A percentile compares a stretch with the other conserved stretches of the same genome.
These are phyloP conservation scores for Pocota personata DNA, from an alignment of 2,888 invertebrate species.

Conservation along the genomic window DNA sequence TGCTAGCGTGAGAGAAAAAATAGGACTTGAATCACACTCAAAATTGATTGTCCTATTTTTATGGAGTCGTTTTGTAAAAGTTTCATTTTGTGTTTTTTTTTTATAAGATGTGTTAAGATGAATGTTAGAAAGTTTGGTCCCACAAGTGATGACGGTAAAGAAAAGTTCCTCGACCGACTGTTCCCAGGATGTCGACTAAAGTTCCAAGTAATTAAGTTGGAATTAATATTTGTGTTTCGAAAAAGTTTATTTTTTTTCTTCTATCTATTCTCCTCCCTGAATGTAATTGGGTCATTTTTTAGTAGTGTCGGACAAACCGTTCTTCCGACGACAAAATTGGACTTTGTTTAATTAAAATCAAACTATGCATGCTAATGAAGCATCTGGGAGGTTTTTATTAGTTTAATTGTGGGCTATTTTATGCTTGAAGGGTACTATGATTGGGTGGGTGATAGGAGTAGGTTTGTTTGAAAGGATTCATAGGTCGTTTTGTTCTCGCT, in stretches of 20 bases:
- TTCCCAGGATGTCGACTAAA: conserved; percentile 33
- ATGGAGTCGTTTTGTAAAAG: conserved; percentile 28
- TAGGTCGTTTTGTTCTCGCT: background rate
- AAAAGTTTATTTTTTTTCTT: background rate
- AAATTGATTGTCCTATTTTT: conserved; percentile 68
- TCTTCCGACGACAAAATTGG: conserved; percentile 5
- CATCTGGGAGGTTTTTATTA: background rate
- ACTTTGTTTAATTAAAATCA: conserved; percentile 43
- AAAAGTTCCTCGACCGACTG: conserved; percentile 26
- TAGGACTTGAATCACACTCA: conserved; percentile 57
- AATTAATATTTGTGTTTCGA: conserved; percentile 38
- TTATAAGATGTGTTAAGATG: background rate
- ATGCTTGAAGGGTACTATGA: background rate
- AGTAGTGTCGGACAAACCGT: background rate
- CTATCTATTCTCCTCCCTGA: background rate
- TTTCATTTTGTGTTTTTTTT: conserved; percentile 9
- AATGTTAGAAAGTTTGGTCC: conserved; percentile 42
- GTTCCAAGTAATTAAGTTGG: conserved; percentile 55
- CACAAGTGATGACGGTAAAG: conserved; percentile 28
- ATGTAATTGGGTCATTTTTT: conserved; percentile 37
- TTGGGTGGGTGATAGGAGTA: background rate
- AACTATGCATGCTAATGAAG: conserved; percentile 40
- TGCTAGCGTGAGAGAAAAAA: background rate
- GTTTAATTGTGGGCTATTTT: background rate
- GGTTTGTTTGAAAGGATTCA: background rate